Percentiles rank a stretch among this genome's conserved stretches.
These are phyloP conservation scores for Sarcophaga carnaria DNA, from an alignment of 2,888 invertebrate species.

Conservation along the genomic window DNA sequence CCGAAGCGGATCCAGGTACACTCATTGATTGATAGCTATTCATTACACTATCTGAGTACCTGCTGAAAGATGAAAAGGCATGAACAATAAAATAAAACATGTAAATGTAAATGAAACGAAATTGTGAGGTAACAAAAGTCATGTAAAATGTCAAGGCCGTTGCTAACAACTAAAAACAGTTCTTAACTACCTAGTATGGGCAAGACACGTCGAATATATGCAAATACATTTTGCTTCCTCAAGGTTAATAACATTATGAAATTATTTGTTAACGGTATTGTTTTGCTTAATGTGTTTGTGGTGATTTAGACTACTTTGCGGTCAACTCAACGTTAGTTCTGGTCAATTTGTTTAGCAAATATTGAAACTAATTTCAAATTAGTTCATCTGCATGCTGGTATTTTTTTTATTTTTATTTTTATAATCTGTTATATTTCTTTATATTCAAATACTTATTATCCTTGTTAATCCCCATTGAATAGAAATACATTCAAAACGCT, in stretches of 20 bases:
- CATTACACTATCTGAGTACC: constrained; percentile 82
- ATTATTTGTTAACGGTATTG: constrained; percentile 66
- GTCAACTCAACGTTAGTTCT: constrained; percentile 58
- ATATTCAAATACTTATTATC: constrained; percentile 32
- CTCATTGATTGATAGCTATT: constrained; percentile 82
- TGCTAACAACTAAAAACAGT: background rate
- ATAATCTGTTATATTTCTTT: background rate
- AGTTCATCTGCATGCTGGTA: constrained; percentile 35
- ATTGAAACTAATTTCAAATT: constrained; percentile 23
- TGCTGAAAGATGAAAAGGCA: constrained; percentile 73
- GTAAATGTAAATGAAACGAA: background rate
- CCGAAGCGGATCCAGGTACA: constrained; percentile 82
- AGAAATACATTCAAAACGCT: constrained; percentile 55
- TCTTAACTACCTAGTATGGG: background rate
- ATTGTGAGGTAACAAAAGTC: background rate
- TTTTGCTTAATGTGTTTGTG: constrained; percentile 24
- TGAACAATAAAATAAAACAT: constrained; percentile 34
- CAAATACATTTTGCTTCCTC: constrained; percentile 9
- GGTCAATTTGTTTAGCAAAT: constrained; percentile 51
- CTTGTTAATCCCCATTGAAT: constrained; percentile 38
- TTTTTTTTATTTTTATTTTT: constrained; percentile 34
- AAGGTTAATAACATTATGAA: constrained; percentile 71
- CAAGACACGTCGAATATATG: background rate
- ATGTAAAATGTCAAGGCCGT: constrained; percentile 6
- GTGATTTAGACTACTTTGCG: constrained; percentile 1